Evolutionary conservation across 1,140 invertebrate genomes (phyloP).

Genomic region (Mactra quadrangularis): DNA sequence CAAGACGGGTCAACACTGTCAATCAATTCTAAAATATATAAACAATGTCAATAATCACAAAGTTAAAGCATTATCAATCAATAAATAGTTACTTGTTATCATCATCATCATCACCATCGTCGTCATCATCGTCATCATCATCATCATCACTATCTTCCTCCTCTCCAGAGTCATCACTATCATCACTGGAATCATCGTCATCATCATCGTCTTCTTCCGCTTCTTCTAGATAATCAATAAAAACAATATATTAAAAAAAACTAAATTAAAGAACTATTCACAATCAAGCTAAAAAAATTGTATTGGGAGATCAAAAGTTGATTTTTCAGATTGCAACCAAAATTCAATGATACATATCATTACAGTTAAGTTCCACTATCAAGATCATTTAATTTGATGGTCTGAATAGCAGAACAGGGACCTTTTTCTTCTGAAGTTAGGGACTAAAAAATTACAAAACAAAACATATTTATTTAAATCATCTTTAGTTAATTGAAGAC

Average conservation of each 20-base stretch:
- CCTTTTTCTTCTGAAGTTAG: no score
- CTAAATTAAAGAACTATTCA: background rate
- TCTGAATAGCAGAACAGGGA: background rate
- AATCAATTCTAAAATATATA: no score
- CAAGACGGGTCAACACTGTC: no score
- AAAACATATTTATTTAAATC: no score
- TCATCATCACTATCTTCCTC: conserved; percentile 65
- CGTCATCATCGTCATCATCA: conserved; percentile 65
- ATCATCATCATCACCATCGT: conserved; percentile 64
- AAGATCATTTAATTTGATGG: background rate
- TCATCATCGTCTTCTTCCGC: conserved; percentile 46
- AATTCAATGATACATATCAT: background rate
- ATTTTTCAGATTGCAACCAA: background rate
- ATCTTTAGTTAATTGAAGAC: no score
- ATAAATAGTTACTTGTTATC: conserved; percentile 48
- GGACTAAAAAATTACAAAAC: no score
- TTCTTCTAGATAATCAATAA: background rate
- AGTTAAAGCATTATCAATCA: no score
- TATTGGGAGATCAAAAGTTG: background rate
- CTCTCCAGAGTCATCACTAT: conserved; percentile 60
- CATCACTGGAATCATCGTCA: conserved; percentile 52
- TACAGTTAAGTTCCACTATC: background rate
- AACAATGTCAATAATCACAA: no score
- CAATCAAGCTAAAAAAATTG: background rate
- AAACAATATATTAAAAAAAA: conserved; percentile 6